Evolutionary conservation across 1,140 invertebrate species (phyloP).

Genomic region (Danaus plexippus): DNA sequence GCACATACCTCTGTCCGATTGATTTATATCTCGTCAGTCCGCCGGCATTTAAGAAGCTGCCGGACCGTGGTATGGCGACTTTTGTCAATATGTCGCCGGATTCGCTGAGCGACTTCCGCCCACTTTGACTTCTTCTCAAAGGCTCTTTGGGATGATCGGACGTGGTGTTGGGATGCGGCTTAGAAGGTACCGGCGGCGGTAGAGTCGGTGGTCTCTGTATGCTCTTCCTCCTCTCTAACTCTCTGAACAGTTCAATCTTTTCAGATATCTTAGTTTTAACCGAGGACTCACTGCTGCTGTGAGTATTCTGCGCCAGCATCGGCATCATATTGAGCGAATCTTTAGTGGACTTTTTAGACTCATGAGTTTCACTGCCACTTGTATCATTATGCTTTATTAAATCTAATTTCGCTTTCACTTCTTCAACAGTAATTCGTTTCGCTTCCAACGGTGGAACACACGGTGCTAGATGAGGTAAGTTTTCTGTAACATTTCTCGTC

Average conservation of each 20-base stretch:
- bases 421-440: slow-evolving; percentile 67
- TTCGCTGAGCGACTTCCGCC: slow-evolving; percentile 62
- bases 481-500: slow-evolving; percentile 19
- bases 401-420: slow-evolving; percentile 73
- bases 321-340: slow-evolving; percentile 34
- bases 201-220: slow-evolving; percentile 63
- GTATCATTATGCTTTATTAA: slow-evolving; percentile 60
- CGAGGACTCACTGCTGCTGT: slow-evolving; percentile 62
- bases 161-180: slow-evolving; percentile 37
- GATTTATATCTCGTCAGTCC: slow-evolving; percentile 79
- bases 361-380: slow-evolving; percentile 51
- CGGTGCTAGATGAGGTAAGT: slow-evolving; percentile 22
- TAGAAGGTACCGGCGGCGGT: slow-evolving; percentile 65
- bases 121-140: slow-evolving; percentile 65
- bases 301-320: slow-evolving; percentile 33
- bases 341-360: slow-evolving; percentile 59
- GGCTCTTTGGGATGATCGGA: slow-evolving; percentile 52
- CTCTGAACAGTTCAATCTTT: slow-evolving; percentile 69
- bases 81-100: slow-evolving; percentile 85
- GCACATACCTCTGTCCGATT: slow-evolving; percentile 72
- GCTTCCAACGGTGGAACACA: slow-evolving; percentile 44
- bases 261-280: slow-evolving; percentile 67
- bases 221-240: slow-evolving; percentile 69
- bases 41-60: slow-evolving; percentile 86
- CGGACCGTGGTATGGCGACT: slow-evolving; percentile 85